phyloP scores from a whole-genome alignment of 2,797 vertebrate genomes.

The Sparidentex hasta region DNA sequence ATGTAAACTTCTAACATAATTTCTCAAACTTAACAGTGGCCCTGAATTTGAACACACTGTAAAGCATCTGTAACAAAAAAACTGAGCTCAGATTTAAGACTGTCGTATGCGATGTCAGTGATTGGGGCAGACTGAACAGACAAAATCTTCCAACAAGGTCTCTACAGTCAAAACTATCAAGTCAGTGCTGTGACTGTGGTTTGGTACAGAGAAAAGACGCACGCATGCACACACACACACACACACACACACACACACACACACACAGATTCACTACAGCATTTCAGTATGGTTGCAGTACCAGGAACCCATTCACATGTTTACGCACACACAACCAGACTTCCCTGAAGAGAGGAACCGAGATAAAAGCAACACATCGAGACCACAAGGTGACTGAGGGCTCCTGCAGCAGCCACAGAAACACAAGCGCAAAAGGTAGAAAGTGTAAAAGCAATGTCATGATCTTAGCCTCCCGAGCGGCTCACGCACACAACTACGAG shows the following conservation, averaged over 20 bases:
- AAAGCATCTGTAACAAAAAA: not conserved
- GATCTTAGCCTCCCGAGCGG: not conserved
- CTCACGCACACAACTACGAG: not conserved
- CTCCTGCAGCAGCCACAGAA: slow-evolving; percentile 48
- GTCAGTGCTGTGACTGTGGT: slow-evolving; percentile 39
- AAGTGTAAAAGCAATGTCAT: slow-evolving; percentile 45
- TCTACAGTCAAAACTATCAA: slow-evolving; percentile 17
- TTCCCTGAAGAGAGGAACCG: slow-evolving; percentile 81
- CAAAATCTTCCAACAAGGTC: slow-evolving; percentile 25
- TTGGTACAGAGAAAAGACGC: slow-evolving; percentile 37
- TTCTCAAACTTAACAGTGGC: too few species aligned
- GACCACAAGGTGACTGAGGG: slow-evolving; percentile 67
- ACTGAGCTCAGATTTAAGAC: not conserved
- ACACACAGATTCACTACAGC: slow-evolving; percentile 4
- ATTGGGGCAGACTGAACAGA: not conserved
- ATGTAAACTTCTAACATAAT: too few species aligned
- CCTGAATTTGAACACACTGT: too few species aligned
- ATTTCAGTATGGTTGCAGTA: slow-evolving; percentile 59
- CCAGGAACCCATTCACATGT: slow-evolving; percentile 76
- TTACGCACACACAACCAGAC: slow-evolving; percentile 63
- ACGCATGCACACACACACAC: not conserved
- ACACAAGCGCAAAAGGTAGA: slow-evolving; percentile 19
- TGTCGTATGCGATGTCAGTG: not conserved
- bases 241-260: slow-evolving; percentile 3
- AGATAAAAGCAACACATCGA: slow-evolving; percentile 62